Percentiles rank a stretch among this genome's conserved stretches.
Evolutionary conservation across 1,140 invertebrate species (phyloP).

Genomic region (Pseudoatta argentina): DNA sequence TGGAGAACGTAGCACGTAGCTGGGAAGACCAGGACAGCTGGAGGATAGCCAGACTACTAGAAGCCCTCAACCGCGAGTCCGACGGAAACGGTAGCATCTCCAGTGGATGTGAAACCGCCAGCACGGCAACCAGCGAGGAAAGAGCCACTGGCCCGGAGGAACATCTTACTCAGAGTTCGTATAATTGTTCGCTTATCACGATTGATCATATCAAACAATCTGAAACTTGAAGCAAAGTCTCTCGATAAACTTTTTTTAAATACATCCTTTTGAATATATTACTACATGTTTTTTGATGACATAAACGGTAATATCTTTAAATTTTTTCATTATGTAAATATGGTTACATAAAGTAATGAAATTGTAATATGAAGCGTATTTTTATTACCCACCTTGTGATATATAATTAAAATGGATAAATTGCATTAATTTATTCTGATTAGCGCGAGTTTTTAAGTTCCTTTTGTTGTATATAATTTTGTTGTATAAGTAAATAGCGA

Average conservation of each 20-base stretch:
- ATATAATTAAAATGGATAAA: constrained; percentile 18
- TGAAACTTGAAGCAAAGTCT: neutral
- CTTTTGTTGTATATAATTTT: neutral
- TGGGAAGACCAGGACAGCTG: constrained; percentile 85
- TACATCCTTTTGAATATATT: neutral
- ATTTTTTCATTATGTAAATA: too few species aligned
- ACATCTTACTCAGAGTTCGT: constrained; percentile 67
- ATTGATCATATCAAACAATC: neutral
- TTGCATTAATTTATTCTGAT: neutral
- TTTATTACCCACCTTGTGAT: neutral
- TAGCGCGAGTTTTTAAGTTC: neutral
- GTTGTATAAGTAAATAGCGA: neutral
- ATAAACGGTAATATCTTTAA: neutral
- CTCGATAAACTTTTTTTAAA: neutral
- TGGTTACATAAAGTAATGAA: neutral
- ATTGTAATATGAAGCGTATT: neutral
- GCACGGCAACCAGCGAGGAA: constrained; percentile 88
- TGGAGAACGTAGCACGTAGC: constrained; percentile 82
- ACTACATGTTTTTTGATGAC: neutral
- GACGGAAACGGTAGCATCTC: constrained; percentile 92
- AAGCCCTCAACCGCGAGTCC: constrained; percentile 83
- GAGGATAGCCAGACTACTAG: constrained; percentile 83
- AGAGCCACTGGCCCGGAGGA: constrained; percentile 76
- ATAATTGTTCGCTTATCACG: neutral
- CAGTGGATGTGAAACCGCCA: constrained; percentile 92